Percentiles rank a stretch among this genome's conserved stretches.
Evolutionary conservation across 2,888 invertebrate species (phyloP).

Genomic region (Helicoverpa assulta): DNA sequence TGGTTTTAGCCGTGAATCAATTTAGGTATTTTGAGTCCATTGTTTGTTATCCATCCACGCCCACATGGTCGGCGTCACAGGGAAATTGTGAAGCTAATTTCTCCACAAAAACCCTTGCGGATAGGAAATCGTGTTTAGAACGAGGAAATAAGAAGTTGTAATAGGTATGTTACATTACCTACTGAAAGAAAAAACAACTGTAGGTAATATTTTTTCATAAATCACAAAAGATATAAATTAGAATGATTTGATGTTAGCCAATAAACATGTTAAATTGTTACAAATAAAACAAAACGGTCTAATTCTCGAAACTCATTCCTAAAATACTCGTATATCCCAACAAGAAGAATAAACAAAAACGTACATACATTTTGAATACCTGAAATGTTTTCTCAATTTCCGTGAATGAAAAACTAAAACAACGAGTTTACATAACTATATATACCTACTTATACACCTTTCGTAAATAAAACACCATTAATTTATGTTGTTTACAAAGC

Average conservation of each 20-base stretch:
- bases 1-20: slow-evolving; percentile 50
- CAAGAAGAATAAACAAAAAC: slow-evolving; percentile 22
- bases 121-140: slow-evolving; percentile 3
- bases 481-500: not conserved
- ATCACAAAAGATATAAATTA: slow-evolving; percentile 34
- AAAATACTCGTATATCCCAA: slow-evolving; percentile 7
- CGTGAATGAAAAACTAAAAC: slow-evolving; percentile 27
- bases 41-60: slow-evolving; percentile 40
- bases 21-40: slow-evolving; percentile 44
- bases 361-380: slow-evolving; percentile 23
- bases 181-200: slow-evolving; percentile 13
- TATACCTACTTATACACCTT: not conserved
- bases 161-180: not conserved
- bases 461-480: slow-evolving; percentile 10
- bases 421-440: slow-evolving; percentile 16
- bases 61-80: slow-evolving; percentile 51
- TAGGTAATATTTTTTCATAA: slow-evolving; percentile 15
- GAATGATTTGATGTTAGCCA: slow-evolving; percentile 22
- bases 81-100: slow-evolving; percentile 40
- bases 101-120: slow-evolving; percentile 30
- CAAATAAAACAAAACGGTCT: slow-evolving; percentile 30
- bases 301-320: slow-evolving; percentile 19
- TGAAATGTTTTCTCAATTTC: slow-evolving; percentile 28
- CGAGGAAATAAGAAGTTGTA: slow-evolving; percentile 21
- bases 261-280: slow-evolving; percentile 21